Percentiles rank a stretch among this genome's conserved stretches.
phyloP scores from a whole-genome alignment of 2,797 vertebrate species.

The Melanotaenia pygmaea region DNA sequence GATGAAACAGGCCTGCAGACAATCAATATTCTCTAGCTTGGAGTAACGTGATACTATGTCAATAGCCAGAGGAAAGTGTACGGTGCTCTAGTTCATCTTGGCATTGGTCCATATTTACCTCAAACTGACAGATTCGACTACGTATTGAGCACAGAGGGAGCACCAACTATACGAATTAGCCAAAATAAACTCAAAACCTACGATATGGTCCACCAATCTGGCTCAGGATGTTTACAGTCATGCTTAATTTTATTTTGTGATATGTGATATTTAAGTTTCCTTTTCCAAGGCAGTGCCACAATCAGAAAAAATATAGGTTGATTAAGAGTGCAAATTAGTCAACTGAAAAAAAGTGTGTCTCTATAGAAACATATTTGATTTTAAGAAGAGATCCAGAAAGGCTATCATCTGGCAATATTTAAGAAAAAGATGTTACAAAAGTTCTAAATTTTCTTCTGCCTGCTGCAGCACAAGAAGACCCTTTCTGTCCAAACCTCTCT shows the following conservation, averaged over 20 bases:
- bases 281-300: slow-evolving; percentile 28
- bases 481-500: slow-evolving; percentile 56
- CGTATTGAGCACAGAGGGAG: slow-evolving; percentile 21
- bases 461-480: slow-evolving; percentile 46
- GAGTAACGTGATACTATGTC: slow-evolving; percentile 63
- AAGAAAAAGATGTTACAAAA: slow-evolving; percentile 23
- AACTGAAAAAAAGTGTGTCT: slow-evolving; percentile 14
- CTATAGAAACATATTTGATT: slow-evolving; percentile 34
- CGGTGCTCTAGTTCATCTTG: slow-evolving; percentile 51
- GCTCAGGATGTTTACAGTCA: slow-evolving; percentile 9
- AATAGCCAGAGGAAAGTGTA: slow-evolving; percentile 53
- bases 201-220: slow-evolving; percentile 24
- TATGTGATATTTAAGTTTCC: slow-evolving; percentile 8
- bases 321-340: slow-evolving; percentile 33
- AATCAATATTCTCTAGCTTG: slow-evolving; percentile 62
- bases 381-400: slow-evolving; percentile 14
- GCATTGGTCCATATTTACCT: slow-evolving; percentile 54
- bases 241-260: slow-evolving; percentile 22
- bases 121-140: slow-evolving; percentile 50
- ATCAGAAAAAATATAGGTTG: neutral
- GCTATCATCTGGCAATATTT: slow-evolving; percentile 17
- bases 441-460: slow-evolving; percentile 51
- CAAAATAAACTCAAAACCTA: slow-evolving; percentile 56
- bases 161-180: slow-evolving; percentile 7
- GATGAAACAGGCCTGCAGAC: slow-evolving; percentile 57